A percentile compares a stretch with the other conserved stretches of the same genome.
Conservation (phyloP, 2,888 invertebrate genomes). For the Galerucella calmariensis region DNA sequence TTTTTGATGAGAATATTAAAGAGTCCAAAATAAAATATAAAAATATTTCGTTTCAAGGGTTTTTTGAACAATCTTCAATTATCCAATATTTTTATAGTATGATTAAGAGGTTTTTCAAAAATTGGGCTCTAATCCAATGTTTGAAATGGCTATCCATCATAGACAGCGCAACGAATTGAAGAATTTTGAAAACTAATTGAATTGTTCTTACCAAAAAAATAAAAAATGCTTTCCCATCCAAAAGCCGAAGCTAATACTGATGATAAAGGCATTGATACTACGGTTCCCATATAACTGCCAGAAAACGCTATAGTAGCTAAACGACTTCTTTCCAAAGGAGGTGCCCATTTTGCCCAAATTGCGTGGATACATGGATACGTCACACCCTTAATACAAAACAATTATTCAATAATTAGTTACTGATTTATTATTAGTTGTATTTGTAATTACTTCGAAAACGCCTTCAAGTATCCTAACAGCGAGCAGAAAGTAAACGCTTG, state of each 20-base stretch:
- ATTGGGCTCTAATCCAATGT: no score
- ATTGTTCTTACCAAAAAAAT: slow-evolving; percentile 69
- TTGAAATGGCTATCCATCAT: no score
- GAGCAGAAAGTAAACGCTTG: slow-evolving; percentile 77
- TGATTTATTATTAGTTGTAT: background rate
- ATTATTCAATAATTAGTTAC: background rate
- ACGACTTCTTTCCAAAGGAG: slow-evolving; percentile 80
- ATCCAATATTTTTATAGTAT: no score
- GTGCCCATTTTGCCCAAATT: slow-evolving; percentile 87
- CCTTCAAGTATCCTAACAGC: slow-evolving; percentile 70
- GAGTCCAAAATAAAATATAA: background rate
- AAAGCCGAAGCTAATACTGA: slow-evolving; percentile 78
- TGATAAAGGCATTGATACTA: slow-evolving; percentile 83
- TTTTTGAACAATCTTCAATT: no score
- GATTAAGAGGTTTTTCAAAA: no score
- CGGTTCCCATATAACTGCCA: slow-evolving; percentile 87
- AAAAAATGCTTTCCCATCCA: slow-evolving; percentile 87
- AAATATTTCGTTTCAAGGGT: no score
- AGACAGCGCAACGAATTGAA: no score
- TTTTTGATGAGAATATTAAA: slow-evolving; percentile 2
- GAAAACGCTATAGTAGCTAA: slow-evolving; percentile 86
- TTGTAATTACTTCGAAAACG: slow-evolving; percentile 55
- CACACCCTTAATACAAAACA: slow-evolving; percentile 70
- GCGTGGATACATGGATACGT: slow-evolving; percentile 85
- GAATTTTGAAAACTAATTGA: no score